A percentile compares a stretch with the other conserved stretches of the same genome.
phyloP scores from a whole-genome alignment of 2,888 invertebrate species.

The Cordilura impudica region DNA sequence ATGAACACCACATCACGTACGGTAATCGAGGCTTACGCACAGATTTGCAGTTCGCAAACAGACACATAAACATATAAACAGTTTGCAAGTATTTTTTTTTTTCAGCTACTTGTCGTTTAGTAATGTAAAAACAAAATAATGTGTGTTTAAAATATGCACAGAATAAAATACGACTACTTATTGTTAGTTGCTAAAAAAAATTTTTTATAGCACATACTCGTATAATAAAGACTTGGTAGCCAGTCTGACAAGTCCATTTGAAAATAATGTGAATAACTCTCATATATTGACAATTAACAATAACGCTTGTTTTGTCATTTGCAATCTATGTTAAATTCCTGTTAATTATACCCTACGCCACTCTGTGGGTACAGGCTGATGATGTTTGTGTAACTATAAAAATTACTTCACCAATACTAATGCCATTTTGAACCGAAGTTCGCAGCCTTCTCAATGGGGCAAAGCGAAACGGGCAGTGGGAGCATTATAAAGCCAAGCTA shows the following conservation, averaged over 20 bases:
- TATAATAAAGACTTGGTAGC: background rate
- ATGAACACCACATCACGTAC: background rate
- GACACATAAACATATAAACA: background rate
- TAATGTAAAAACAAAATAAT: background rate
- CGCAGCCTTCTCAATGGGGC: too few species aligned
- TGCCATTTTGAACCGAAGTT: too few species aligned
- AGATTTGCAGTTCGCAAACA: background rate
- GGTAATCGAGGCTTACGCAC: background rate
- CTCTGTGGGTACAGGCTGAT: too few species aligned
- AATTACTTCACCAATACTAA: too few species aligned
- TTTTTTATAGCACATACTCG: background rate
- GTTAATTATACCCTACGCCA: too few species aligned
- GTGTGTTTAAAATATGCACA: background rate
- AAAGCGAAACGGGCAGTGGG: too few species aligned
- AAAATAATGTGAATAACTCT: background rate
- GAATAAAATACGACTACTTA: too few species aligned
- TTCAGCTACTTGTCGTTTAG: background rate
- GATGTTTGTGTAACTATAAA: too few species aligned
- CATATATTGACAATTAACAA: background rate
- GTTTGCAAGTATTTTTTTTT: background rate
- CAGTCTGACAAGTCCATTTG: background rate
- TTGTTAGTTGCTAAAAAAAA: background rate
- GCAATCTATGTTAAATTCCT: too few species aligned
- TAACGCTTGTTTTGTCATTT: background rate
- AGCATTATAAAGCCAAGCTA: too few species aligned